Base-by-base conservation (phyloP, 2,113 vertebrate genomes). In the Callipepla californica region DNA sequence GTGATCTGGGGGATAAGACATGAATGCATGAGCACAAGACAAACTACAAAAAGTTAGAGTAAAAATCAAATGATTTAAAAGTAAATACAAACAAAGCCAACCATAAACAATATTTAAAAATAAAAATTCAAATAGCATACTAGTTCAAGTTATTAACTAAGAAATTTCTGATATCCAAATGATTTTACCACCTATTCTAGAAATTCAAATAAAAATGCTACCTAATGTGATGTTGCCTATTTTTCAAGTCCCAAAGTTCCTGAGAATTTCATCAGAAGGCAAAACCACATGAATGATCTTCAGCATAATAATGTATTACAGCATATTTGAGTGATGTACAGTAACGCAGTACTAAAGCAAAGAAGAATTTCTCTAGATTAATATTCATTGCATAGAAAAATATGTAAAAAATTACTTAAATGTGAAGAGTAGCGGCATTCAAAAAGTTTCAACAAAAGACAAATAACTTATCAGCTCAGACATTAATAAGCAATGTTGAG, bases 1-100 rank as follows among this genome's bases (percentile, higher is more conserved):
- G 30, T 1, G 1, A 0, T 38, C 22, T 16, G 51, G 28, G 40
- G 22, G 34, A 16, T 3, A 36, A 59, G 36, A 44, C 18, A 11
- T 28, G 42, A 87, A 65, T 15, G 44, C 14, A 20, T 0, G 1
- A 66, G 76, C 32, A 25, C 38, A 48, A 45, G 42, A 59, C 23
- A 30, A 87, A 36, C n/a, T 22, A 34, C 2, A 34, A 40, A 72
- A 66, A 47, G 36, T 7, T 17, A 21, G 23, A 7, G 12, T 11
- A 53, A 55, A 23, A n/a, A 50, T 44, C 30, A 42, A 53, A 57
- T 45, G 65, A n/a, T 47, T 16, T 42, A 61, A 58, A 59, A 78
- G 40, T 44, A 42, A 72, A n/a, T 9, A 26, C 25, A 76, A 79
- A 36, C 1, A 1, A 77, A 53, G 50, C 23, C 48, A 67, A 15